Evolutionary conservation across 2,888 invertebrate genomes (phyloP), one percentile per base, ranked within the genome.

Genomic region (Drosophila helvetica): DNA sequence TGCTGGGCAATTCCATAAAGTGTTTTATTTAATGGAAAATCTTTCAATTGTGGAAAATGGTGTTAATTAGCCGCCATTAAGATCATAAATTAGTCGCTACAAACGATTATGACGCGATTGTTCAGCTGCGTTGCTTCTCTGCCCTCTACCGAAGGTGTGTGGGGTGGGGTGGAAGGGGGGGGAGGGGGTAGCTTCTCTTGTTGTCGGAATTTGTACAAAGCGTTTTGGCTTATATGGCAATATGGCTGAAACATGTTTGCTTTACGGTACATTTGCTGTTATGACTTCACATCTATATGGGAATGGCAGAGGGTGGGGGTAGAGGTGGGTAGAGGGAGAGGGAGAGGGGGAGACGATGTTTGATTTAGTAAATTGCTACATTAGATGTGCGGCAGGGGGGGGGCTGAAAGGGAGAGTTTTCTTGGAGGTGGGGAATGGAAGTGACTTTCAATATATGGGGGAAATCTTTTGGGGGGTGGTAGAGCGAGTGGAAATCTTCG

Each of bases 1-100:
- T 75, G 76, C 75, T 75, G 72, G 80, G 87, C 85, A 78, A 88
- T 86, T 84, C 87, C 85, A 87, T 84, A 82, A 86, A 87, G 88
- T 87, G 87, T 86, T 87, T 88, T 81, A 87, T 88, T 88, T 88
- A 88, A 87, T 87, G 84, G 82, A 88, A 87, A 87, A 88, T 88
- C 86, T 86, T 88, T 88, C 88, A 87, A 87, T 87, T 84, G 88
- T 82, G 79, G 87, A 88, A 85, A 86, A 88, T 79, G 80, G 87
- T 87, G 87, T 86, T 88, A 87, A 87, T 87, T 88, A 87, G 88
- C 74, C 74, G 78, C 86, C 88, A 88, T 87, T 88, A 85, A 85
- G 85, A 78, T 86, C 88, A 87, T 87, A 87, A 87, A 88, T 87
- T 87, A 87, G 87, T 87, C 80, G 83, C 85, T 78, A 80, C 88